Percentiles rank a stretch among this genome's conserved stretches.
phyloP scores from a whole-genome alignment of 2,113 vertebrate species.

The Ptilonorhynchus violaceus region DNA sequence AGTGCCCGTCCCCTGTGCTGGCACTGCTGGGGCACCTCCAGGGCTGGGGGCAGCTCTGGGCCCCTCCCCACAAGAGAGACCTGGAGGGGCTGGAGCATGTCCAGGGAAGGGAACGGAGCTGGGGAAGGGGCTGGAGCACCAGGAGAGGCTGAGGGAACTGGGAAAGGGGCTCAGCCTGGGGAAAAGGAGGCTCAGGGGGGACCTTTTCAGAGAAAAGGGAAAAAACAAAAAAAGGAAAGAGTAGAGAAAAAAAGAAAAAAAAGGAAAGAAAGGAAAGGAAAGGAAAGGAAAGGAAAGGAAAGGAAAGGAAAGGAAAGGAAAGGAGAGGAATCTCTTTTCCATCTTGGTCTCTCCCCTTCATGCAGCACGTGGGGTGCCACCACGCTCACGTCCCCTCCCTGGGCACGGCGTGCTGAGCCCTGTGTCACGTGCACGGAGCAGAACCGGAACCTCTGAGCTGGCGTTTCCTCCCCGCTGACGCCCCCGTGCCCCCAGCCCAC shows the following conservation, averaged over 20 bases:
- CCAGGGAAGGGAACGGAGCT: background rate
- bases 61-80: background rate
- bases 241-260: no score
- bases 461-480: accelerated
- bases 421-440: background rate
- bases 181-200: background rate
- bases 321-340: background rate
- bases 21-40: background rate
- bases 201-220: background rate
- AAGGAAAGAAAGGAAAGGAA: background rate
- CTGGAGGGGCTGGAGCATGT: background rate
- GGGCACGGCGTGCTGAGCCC: background rate
- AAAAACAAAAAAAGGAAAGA: background rate
- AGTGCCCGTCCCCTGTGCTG: background rate
- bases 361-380: accelerated
- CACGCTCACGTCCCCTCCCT: accelerated
- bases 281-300: background rate
- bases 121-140: background rate
- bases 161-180: background rate
- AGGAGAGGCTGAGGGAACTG: background rate
- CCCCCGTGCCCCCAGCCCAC: background rate
- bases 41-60: background rate
- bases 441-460: background rate
- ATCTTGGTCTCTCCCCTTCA: background rate
- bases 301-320: background rate